Evolutionary conservation across 2,888 invertebrate species (phyloP).

Genomic region (Hydropsyche betteni): DNA sequence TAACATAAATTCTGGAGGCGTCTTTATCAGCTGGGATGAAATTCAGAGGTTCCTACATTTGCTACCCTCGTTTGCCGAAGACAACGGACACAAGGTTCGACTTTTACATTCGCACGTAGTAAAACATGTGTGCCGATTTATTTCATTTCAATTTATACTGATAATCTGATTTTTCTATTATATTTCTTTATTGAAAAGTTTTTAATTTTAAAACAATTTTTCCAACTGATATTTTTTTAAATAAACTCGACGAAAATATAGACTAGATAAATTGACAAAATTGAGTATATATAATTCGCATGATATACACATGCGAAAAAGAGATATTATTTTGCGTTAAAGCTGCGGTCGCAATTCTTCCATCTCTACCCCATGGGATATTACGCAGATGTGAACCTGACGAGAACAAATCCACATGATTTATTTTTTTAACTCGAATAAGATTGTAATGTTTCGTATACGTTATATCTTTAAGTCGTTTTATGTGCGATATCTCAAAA

Average conservation of each 20-base stretch:
- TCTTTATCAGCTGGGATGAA: slow-evolving; percentile 26
- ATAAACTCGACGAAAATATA: too few relatives aligned
- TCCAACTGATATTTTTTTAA: too few relatives aligned
- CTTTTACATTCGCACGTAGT: background rate
- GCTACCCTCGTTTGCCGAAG: background rate
- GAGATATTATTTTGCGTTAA: slow-evolving; percentile 19
- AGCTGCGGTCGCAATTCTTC: background rate
- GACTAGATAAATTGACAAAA: too few relatives aligned
- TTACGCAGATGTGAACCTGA: slow-evolving; percentile 26
- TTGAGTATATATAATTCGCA: too few relatives aligned
- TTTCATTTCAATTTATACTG: too few relatives aligned
- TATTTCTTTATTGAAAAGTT: too few relatives aligned
- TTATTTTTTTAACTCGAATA: slow-evolving; percentile 27
- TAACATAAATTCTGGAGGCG: slow-evolving; percentile 32
- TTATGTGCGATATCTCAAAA: background rate
- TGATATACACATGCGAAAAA: background rate
- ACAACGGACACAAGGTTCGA: slow-evolving; percentile 15
- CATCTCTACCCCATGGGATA: slow-evolving; percentile 17
- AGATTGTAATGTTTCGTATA: slow-evolving; percentile 16
- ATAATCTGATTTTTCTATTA: too few relatives aligned
- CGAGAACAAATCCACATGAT: slow-evolving; percentile 26
- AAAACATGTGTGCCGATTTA: too few relatives aligned
- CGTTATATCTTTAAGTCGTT: slow-evolving; percentile 2
- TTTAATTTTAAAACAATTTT: too few relatives aligned
- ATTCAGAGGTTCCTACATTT: slow-evolving; percentile 6